Evolutionary conservation across 2,888 invertebrate species (phyloP).

Genomic region (Drosophila putrida): DNA sequence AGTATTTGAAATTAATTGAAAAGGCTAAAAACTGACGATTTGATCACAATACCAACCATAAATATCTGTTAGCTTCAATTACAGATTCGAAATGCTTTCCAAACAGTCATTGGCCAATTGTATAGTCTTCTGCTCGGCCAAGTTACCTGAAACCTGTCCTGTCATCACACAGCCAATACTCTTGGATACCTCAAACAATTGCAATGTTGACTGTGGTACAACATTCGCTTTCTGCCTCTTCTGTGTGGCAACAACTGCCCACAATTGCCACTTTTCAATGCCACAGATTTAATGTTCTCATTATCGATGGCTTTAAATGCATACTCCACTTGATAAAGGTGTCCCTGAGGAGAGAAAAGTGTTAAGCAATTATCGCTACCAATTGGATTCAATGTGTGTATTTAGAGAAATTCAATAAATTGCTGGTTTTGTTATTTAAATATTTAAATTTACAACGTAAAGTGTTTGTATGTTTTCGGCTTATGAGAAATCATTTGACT

Average conservation of each 20-base stretch:
- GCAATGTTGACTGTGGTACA: constrained; percentile 96
- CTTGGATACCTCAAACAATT: constrained; percentile 95
- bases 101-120: constrained; percentile 97
- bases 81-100: constrained; percentile 96
- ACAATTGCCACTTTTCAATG: constrained; percentile 95
- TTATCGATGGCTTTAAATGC: constrained; percentile 99
- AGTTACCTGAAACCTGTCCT: constrained; percentile 97
- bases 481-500: constrained; percentile 65
- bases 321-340: constrained; percentile 99
- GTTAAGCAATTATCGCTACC: constrained; percentile 86
- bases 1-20: too few relatives aligned
- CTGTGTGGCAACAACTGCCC: constrained; percentile 99
- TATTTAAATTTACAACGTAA: background rate
- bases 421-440: too few relatives aligned
- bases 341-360: constrained; percentile 99
- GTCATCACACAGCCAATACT: constrained; percentile 97
- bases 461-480: constrained; percentile 5
- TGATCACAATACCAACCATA: constrained; percentile 97
- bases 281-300: constrained; percentile 98
- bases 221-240: constrained; percentile 99
- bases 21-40: too few relatives aligned
- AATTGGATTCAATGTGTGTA: too few relatives aligned
- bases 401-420: too few relatives aligned
- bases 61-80: constrained; percentile 97
- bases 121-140: constrained; percentile 93